Percentiles rank a stretch among this genome's conserved stretches.
Evolutionary conservation across 2,113 vertebrate species (phyloP).

Genomic region (Cynocephalus volans): DNA sequence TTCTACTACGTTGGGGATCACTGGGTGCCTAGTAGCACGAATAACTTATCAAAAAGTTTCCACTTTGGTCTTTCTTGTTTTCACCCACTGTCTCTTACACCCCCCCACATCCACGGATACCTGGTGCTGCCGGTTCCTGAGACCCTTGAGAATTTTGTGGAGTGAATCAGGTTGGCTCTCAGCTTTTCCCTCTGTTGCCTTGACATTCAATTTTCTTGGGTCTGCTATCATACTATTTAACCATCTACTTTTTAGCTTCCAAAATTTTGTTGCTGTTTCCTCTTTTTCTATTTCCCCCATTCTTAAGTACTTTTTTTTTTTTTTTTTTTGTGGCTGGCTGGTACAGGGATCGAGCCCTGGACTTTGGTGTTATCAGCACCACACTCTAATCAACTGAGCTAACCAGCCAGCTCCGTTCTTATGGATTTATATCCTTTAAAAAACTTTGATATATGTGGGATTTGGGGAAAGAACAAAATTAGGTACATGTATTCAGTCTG

Average conservation of each 20-base stretch:
- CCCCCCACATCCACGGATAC: neutral
- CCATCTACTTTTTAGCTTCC: neutral
- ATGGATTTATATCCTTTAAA: neutral
- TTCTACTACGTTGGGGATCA: too few species aligned
- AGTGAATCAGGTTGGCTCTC: neutral
- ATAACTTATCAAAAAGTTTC: too few species aligned
- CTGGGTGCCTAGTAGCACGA: too few species aligned
- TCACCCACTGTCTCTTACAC: neutral
- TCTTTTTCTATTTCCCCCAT: neutral
- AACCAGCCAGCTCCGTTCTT: neutral
- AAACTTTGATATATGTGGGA: neutral
- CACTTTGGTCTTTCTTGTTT: too few species aligned
- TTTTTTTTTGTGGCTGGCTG: too few species aligned
- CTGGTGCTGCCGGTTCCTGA: neutral
- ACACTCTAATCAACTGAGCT: too few species aligned
- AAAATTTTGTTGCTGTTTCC: neutral
- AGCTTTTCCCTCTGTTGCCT: neutral
- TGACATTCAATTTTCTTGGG: neutral
- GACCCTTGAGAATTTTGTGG: neutral
- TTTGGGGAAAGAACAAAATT: neutral
- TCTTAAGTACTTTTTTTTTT: neutral
- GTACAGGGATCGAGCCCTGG: too few species aligned
- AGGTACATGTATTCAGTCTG: neutral
- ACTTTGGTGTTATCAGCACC: too few species aligned
- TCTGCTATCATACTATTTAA: neutral